A percentile compares a stretch with the other conserved stretches of the same genome.
Evolutionary conservation across 2,797 vertebrate species (phyloP).

Genomic region (Pipistrellus pygmaeus): DNA sequence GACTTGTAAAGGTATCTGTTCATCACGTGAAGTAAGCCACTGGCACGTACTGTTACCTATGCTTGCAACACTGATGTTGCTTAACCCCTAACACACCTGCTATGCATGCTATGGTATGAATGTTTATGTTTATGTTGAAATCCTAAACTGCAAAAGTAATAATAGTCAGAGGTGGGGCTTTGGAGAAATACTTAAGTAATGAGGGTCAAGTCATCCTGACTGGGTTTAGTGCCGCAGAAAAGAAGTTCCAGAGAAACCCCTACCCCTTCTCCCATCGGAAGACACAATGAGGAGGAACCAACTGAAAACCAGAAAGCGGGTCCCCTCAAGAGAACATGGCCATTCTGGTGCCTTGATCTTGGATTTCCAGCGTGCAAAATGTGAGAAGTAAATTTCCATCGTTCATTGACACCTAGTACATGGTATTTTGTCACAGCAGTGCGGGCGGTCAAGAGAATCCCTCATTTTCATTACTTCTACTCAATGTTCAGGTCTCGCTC

Average conservation of each 20-base stretch:
- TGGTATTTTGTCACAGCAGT: not conserved
- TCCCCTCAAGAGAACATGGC: not conserved
- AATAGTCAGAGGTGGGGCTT: not conserved
- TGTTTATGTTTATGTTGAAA: not conserved
- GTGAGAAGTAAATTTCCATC: not conserved
- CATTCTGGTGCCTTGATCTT: not conserved
- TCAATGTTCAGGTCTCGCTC: not conserved
- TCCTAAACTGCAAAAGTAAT: not conserved
- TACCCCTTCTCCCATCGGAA: not conserved
- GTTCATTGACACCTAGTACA: not conserved
- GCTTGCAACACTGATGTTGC: not conserved
- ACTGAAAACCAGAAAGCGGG: not conserved
- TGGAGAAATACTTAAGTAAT: not conserved
- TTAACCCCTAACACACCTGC: not conserved
- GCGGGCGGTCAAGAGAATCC: not conserved
- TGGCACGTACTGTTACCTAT: not conserved
- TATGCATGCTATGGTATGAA: not conserved
- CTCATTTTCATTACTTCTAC: not conserved
- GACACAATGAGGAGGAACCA: not conserved
- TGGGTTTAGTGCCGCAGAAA: not conserved
- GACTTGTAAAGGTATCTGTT: not conserved
- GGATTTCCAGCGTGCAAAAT: not conserved
- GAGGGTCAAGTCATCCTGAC: not conserved
- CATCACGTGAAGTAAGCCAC: not conserved
- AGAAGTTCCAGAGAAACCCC: not conserved